Conservation (phyloP, 2,888 invertebrate genomes). For the Pandemis heparana region DNA sequence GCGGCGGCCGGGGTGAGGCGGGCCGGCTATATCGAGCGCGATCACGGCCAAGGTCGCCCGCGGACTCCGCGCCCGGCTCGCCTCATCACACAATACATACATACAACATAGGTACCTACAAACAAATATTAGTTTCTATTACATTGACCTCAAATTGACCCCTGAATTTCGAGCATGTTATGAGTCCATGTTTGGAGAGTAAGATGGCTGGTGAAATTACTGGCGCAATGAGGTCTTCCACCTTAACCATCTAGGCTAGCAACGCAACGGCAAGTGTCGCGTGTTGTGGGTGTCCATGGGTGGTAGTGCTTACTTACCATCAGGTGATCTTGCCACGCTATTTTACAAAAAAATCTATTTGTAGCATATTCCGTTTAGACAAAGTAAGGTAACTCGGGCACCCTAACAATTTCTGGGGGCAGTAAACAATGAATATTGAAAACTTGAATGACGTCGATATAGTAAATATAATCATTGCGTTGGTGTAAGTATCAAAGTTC, state of each 20-base stretch:
- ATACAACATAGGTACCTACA: neutral
- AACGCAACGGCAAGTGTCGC: no score
- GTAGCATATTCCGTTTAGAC: neutral
- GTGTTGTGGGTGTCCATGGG: no score
- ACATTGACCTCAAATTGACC: neutral
- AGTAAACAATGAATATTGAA: neutral
- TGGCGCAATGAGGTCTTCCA: no score
- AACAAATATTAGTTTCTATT: neutral
- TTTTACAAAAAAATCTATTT: no score
- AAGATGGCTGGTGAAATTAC: no score
- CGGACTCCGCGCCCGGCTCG: slow-evolving; percentile 65
- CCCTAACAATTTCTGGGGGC: neutral
- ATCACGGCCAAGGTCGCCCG: slow-evolving; percentile 83
- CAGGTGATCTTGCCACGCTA: no score
- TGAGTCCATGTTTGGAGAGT: neutral
- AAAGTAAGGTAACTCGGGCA: neutral
- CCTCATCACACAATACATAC: slow-evolving; percentile 44
- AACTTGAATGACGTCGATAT: neutral
- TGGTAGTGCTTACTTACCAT: no score
- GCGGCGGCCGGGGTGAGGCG: slow-evolving; percentile 52
- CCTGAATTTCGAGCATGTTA: neutral
- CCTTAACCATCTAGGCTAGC: no score
- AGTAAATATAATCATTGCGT: neutral
- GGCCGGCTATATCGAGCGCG: slow-evolving; percentile 83
- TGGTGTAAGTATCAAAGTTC: neutral